Base-by-base conservation (phyloP, 1,140 invertebrate species). In the Leptinotarsa texana region DNA sequence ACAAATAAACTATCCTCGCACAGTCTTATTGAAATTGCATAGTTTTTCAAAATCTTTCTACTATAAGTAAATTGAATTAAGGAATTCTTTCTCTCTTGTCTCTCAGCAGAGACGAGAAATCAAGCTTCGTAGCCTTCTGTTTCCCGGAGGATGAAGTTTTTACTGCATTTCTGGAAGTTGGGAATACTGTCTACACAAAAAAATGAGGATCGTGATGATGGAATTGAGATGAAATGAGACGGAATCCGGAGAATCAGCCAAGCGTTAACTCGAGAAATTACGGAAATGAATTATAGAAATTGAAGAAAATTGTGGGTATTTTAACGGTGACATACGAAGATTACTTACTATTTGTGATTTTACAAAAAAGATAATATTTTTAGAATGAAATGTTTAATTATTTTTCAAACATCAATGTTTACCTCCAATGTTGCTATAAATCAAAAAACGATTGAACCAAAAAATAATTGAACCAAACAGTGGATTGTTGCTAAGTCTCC, bases 261-360 rank as follows among this genome's bases (percentile, higher is more conserved):
- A 76, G 75, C 79, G 78, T 80, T 80, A 81, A 80, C 79, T 83
- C 82, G 81, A 61, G 76, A 77, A 83, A 82, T 81, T 83, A 83
- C 75, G 69, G 66, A 74, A 79, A 79, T 78, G 78, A 81, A 80
- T 80, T 80, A 79, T 67, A 61, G 74, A 79, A 78, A 78, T 42
- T 21, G 63, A 6, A 13, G 13, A 66, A 33, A 24, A 66, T 66
- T 42, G 33, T 11, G 33, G 33, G 33, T 3, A 42, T 11, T 42
- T 42, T 42, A 42, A 42, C 11, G 33, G 33, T 6, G 8, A 42
- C 0, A 33, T 33, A 33, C 27, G 33, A 11, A 8, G 33, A 42
- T 11, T 42, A 42, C 1, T 21, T 21, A 4, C 24, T 11, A 11
- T 42, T 42, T 3, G 33, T 0, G 33, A 42, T 42, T 42, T 11